Base-by-base conservation (phyloP, 2,888 invertebrate species). In the Phorcus lineatus region DNA sequence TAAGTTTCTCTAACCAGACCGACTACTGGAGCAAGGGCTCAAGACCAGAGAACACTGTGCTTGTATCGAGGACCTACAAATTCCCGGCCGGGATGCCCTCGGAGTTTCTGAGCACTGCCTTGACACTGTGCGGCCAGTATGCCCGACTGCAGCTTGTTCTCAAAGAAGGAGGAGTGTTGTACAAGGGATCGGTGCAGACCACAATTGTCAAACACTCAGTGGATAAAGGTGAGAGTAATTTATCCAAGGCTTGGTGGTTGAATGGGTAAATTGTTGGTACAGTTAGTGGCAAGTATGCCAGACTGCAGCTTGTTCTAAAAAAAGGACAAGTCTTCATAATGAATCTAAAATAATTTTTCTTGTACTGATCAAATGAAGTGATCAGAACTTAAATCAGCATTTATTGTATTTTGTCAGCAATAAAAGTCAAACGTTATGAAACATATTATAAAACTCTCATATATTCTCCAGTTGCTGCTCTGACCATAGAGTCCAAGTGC, bases 171-270 rank as follows among this genome's bases (percentile, higher is more conserved):
- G 84, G 86, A 77, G 88, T 89, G 4, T 88, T 88, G 74, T 88
- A 90, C 77, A 87, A 86, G 81, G 90, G 90, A 19, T 88, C 88
- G 19, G 86, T 88, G 9, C 87, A 89, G 77, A 90, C 88, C 16
- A 80, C 86, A 9, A 87, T 90, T 47, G 36, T 86, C 24, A 79
- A 80, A 62, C 81, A 85, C 57, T 54, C 81, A 16, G 53, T 74
- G 17, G 4, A 75, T 31, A 77, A 24, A 17, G 53, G 62, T 36
- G n/a, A 6, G 74, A 77, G 13, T 47, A 36, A 36, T 36, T 36
- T n/a, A 36, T 2, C 7, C 7, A 36, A 36, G 36, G 36, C 7
- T 7, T 36, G 36, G 36, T 36, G 36, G 36, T 7, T 36, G 36
- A 36, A 36, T 4, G 36, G 7, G 36, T 36, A 36, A 36, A 7